Percentiles rank a stretch among this genome's conserved stretches.
Conservation (phyloP, 2,797 vertebrate species). For the Anguilla pacifica region DNA sequence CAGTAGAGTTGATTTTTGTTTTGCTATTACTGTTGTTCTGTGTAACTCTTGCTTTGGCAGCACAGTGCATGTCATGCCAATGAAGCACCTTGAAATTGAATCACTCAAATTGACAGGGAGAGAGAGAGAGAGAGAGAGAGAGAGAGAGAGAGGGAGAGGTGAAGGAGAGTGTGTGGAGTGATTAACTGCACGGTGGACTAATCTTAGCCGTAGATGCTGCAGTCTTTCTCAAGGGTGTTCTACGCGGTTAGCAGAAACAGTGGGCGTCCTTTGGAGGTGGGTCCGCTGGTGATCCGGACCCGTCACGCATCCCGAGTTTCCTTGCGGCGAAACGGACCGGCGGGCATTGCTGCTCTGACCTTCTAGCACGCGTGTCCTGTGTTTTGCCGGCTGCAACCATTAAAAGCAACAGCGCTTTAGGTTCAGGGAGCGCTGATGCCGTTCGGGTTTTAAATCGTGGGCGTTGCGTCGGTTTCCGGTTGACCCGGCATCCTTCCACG, state of each 20-base stretch:
- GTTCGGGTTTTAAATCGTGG: background rate
- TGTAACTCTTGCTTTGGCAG: too few relatives aligned
- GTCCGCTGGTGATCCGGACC: background rate
- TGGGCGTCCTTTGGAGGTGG: background rate
- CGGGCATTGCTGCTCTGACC: background rate
- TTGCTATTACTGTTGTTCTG: too few relatives aligned
- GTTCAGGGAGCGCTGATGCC: background rate
- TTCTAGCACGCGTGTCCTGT: background rate
- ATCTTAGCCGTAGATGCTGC: background rate
- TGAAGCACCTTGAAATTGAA: too few relatives aligned
- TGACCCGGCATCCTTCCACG: background rate
- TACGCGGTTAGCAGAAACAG: background rate
- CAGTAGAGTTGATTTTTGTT: too few relatives aligned
- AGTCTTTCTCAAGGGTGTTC: background rate
- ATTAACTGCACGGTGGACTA: background rate
- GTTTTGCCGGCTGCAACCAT: background rate
- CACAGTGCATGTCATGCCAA: too few relatives aligned
- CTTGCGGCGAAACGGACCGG: background rate
- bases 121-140: background rate
- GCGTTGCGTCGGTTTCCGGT: background rate
- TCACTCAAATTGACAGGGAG: background rate
- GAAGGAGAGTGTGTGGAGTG: conserved; percentile 6
- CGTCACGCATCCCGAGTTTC: background rate
- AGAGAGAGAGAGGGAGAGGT: background rate
- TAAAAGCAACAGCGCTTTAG: background rate